These are phyloP conservation scores for Eristalis tenax DNA, from an alignment of 2,888 invertebrate species.

Conservation along the genomic window DNA sequence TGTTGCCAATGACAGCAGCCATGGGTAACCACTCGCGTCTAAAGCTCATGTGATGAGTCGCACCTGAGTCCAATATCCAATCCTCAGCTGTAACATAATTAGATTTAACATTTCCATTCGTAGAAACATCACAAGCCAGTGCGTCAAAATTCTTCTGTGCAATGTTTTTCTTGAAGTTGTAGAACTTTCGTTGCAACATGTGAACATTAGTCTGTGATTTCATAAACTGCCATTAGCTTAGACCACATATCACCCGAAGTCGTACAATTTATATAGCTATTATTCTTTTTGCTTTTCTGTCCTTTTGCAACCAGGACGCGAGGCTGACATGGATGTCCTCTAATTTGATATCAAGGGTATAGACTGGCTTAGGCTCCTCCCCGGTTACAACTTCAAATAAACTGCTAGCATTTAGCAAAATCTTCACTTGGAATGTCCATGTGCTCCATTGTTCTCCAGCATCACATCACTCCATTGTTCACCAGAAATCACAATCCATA, in stretches of 20 bases:
- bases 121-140: slow-evolving; percentile 3
- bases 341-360: no score
- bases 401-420: neutral
- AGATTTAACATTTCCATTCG: neutral
- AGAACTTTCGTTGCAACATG: slow-evolving; percentile 61
- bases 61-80: slow-evolving; percentile 16
- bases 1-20: slow-evolving; percentile 15
- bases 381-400: no score
- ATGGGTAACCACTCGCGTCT: slow-evolving; percentile 12
- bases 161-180: slow-evolving; percentile 5
- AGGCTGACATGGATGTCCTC: neutral
- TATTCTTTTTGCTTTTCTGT: slow-evolving; percentile 13
- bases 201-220: slow-evolving; percentile 1
- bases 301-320: neutral
- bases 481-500: no score
- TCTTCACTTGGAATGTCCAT: slow-evolving; percentile 30
- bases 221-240: slow-evolving; percentile 13
- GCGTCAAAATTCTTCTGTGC: slow-evolving; percentile 4
- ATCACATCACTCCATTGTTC: no score
- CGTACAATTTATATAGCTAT: slow-evolving; percentile 13
- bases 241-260: slow-evolving; percentile 18
- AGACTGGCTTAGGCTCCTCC: no score
- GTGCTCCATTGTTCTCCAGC: neutral
- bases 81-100: slow-evolving; percentile 7
- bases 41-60: slow-evolving; percentile 21